Evolutionary conservation across 2,113 vertebrate genomes (phyloP).

Genomic region (Muntiacus muntjak): DNA sequence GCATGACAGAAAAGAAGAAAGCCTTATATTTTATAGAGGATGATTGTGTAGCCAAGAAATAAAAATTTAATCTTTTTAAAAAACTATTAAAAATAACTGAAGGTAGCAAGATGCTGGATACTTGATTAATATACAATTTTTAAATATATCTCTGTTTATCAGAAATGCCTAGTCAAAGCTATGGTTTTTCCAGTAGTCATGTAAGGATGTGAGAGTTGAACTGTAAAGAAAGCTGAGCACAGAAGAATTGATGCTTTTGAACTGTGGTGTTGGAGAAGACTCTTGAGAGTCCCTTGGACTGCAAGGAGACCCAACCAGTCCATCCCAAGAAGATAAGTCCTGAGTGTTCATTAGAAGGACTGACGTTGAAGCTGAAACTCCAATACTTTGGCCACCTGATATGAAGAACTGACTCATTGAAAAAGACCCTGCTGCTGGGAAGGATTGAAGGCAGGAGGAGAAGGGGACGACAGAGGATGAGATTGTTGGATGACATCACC

Average conservation of each 20-base stretch:
- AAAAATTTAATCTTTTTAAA: neutral
- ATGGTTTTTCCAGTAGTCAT: neutral
- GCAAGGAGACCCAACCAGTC: neutral
- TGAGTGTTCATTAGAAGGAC: neutral
- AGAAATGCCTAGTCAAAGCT: neutral
- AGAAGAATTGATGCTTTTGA: neutral
- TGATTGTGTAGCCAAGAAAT: neutral
- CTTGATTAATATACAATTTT: neutral
- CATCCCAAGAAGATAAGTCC: neutral
- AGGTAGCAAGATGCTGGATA: neutral
- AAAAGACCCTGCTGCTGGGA: neutral
- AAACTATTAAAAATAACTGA: neutral
- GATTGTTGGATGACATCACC: neutral
- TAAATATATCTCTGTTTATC: neutral
- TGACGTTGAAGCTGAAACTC: neutral
- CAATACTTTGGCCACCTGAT: neutral
- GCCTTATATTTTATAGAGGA: neutral
- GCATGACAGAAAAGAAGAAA: neutral
- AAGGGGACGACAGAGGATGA: neutral
- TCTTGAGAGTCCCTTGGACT: neutral
- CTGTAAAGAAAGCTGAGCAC: neutral
- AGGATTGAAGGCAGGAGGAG: neutral
- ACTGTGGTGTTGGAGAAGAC: neutral
- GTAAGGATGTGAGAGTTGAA: neutral
- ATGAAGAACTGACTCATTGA: neutral